phyloP scores from a whole-genome alignment of 2,888 invertebrate species.

The Automeris io region DNA sequence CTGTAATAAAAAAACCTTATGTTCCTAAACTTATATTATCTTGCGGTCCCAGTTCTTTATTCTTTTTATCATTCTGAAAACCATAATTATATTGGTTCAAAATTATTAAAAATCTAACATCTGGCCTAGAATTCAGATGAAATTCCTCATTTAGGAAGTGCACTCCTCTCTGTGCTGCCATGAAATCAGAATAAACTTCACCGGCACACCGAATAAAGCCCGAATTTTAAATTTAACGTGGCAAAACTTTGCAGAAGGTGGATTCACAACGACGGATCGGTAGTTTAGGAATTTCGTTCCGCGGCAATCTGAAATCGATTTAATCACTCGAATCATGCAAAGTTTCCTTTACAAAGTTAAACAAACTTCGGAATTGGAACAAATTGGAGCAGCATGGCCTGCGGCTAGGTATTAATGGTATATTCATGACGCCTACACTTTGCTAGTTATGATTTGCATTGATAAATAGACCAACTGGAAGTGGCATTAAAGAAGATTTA shows the following conservation, averaged over 20 bases:
- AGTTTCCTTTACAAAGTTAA: constrained; percentile 64
- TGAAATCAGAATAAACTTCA: constrained; percentile 34
- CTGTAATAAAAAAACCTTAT: no score
- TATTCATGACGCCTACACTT: constrained; percentile 55
- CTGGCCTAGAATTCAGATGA: no score
- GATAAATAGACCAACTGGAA: constrained; percentile 20
- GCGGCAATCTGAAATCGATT: constrained; percentile 72
- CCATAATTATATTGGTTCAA: no score
- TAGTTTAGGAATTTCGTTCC: constrained; percentile 61
- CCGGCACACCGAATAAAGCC: constrained; percentile 40
- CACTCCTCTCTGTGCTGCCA: constrained; percentile 8
- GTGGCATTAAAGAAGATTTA: constrained; percentile 1
- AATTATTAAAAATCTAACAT: no score
- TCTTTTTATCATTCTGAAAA: no score
- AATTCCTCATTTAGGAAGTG: constrained; percentile 4
- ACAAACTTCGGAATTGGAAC: constrained; percentile 67
- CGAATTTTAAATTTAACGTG: constrained; percentile 56
- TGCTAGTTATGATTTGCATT: constrained; percentile 37
- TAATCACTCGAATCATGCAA: constrained; percentile 72
- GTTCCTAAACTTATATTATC: no score
- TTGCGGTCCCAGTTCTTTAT: no score
- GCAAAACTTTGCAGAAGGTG: constrained; percentile 50
- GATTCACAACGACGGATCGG: constrained; percentile 62
- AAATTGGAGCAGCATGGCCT: constrained; percentile 68
- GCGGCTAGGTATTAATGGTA: constrained; percentile 64